Evolutionary conservation across 2,888 invertebrate genomes (phyloP).

Genomic region (Nemoura dubitans): DNA sequence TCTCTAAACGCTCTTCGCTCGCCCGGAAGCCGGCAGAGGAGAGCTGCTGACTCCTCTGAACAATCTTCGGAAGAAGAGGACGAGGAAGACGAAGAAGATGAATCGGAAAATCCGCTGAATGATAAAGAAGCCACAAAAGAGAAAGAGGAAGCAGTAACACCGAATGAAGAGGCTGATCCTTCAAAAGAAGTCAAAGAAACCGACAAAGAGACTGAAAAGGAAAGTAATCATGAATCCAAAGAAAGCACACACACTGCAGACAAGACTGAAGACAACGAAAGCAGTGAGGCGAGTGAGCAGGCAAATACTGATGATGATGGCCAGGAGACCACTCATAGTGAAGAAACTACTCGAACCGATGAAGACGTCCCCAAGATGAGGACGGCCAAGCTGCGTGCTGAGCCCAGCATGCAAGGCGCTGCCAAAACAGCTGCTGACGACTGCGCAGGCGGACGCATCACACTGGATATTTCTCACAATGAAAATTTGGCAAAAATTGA

Average conservation of each 20-base stretch:
- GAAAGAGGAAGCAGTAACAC: background rate
- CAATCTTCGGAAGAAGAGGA: background rate
- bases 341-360: background rate
- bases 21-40: background rate
- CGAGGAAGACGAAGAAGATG: background rate
- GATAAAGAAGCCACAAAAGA: background rate
- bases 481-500: conserved; percentile 60
- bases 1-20: background rate
- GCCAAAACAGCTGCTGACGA: background rate
- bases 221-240: too few species aligned
- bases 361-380: background rate
- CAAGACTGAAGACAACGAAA: background rate
- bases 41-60: background rate
- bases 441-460: background rate
- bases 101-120: too few species aligned
- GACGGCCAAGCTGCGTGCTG: background rate
- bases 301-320: background rate
- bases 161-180: background rate
- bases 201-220: too few species aligned
- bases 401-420: background rate
- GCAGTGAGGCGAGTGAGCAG: background rate
- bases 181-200: background rate
- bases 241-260: background rate
- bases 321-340: background rate
- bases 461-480: conserved; percentile 63